phyloP scores from a whole-genome alignment of 2,113 vertebrate genomes.

The Gasterosteus aculeatus region DNA sequence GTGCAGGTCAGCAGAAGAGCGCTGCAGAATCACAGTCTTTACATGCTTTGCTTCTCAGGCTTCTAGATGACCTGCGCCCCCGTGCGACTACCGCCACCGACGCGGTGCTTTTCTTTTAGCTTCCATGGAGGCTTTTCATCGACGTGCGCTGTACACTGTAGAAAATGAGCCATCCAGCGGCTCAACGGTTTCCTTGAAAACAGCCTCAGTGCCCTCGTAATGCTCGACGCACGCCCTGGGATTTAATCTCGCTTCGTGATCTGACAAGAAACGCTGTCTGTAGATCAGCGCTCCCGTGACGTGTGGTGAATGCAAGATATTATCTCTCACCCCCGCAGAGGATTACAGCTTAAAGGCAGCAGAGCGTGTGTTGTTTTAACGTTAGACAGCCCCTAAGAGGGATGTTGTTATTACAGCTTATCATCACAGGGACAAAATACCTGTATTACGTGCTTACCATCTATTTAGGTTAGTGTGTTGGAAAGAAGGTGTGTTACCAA shows the following conservation, averaged over 20 bases:
- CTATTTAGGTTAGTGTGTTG: constrained; percentile 27
- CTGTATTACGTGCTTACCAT: constrained; percentile 10
- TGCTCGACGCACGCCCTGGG: neutral
- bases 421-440: constrained; percentile 37
- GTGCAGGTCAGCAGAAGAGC: neutral
- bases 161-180: neutral
- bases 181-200: neutral
- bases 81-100: neutral
- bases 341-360: constrained; percentile 8
- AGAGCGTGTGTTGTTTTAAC: constrained; percentile 27
- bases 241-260: constrained; percentile 31
- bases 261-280: neutral
- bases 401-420: constrained; percentile 36
- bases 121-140: neutral
- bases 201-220: neutral
- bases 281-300: neutral
- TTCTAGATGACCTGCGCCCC: neutral
- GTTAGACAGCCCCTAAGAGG: constrained; percentile 18
- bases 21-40: neutral
- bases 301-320: constrained; percentile 30
- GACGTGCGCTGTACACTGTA: neutral
- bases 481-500: constrained; percentile 3
- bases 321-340: constrained; percentile 24
- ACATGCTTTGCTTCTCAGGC: neutral
- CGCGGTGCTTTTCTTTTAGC: neutral